These are phyloP conservation scores for Sinosuthora webbiana DNA, from an alignment of 2,113 vertebrate species.

Conservation along the genomic window DNA sequence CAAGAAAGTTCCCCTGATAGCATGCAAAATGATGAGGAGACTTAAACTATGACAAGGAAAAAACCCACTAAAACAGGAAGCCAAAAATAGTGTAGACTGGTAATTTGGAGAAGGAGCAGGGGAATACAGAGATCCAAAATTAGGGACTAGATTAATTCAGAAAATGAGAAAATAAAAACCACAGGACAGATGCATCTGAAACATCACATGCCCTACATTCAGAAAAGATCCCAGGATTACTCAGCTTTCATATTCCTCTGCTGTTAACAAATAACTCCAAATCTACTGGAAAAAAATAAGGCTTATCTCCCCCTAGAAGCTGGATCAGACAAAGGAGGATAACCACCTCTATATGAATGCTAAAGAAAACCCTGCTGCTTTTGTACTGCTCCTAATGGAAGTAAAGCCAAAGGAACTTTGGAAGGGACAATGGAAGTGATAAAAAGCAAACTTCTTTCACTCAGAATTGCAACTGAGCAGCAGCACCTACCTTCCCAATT, in stretches of 20 bases:
- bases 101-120: not conserved
- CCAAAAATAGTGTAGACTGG: not conserved
- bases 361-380: constrained; percentile 22
- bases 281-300: not conserved
- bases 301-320: not conserved
- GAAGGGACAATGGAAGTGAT: not conserved
- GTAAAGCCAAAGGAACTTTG: not conserved
- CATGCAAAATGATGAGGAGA: not conserved
- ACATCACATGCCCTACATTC: not conserved
- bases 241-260: not conserved
- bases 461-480: not conserved
- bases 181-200: not conserved
- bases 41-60: not conserved
- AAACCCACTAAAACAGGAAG: not conserved
- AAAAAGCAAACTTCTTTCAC: constrained; percentile 22
- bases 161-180: not conserved
- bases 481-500: not conserved
- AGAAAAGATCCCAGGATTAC: not conserved
- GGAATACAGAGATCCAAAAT: not conserved
- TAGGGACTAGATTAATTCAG: not conserved
- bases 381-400: not conserved
- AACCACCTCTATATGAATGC: not conserved
- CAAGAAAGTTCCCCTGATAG: not conserved
- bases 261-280: not conserved
- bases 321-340: constrained; percentile 8